A percentile compares a stretch with the other conserved stretches of the same genome.
phyloP scores from a whole-genome alignment of 2,113 vertebrate species.

The Tauraco erythrolophus region DNA sequence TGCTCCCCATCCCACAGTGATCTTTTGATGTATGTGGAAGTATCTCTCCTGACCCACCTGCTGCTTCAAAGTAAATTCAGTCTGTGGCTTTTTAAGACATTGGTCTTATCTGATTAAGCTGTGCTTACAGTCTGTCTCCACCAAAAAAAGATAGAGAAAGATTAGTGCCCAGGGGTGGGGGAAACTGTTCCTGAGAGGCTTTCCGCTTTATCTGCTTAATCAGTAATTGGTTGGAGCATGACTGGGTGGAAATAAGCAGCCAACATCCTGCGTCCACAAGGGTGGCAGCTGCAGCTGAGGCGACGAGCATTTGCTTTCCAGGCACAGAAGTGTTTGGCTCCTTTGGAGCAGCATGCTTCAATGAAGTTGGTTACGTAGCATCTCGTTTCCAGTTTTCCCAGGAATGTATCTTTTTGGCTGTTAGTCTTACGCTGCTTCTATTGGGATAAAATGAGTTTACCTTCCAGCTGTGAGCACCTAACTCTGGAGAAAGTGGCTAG shows the following conservation, averaged over 20 bases:
- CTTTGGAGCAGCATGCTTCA: neutral
- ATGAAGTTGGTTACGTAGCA: slow-evolving; percentile 24
- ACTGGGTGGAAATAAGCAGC: slow-evolving; percentile 65
- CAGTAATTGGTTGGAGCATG: slow-evolving; percentile 57
- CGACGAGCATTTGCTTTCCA: slow-evolving; percentile 44
- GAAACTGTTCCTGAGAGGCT: slow-evolving; percentile 21
- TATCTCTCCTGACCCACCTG: neutral
- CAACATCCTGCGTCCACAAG: slow-evolving; percentile 51
- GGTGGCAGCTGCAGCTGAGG: neutral
- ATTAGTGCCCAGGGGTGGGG: neutral
- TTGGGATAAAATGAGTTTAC: slow-evolving; percentile 88
- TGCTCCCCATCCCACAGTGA: neutral
- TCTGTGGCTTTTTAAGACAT: slow-evolving; percentile 8
- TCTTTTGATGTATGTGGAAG: neutral
- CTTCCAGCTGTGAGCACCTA: slow-evolving; percentile 84
- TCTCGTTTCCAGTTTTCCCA: slow-evolving; percentile 46
- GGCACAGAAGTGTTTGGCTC: neutral
- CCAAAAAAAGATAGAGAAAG: neutral
- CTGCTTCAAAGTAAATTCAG: slow-evolving; percentile 5
- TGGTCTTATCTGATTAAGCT: slow-evolving; percentile 37
- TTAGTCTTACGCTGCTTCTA: slow-evolving; percentile 40
- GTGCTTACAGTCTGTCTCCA: neutral
- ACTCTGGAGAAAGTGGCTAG: slow-evolving; percentile 87
- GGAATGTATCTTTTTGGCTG: slow-evolving; percentile 55
- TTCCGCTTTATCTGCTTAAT: slow-evolving; percentile 60